Evolutionary conservation across 2,113 vertebrate genomes (phyloP).

Genomic region (Dromaius novaehollandiae): DNA sequence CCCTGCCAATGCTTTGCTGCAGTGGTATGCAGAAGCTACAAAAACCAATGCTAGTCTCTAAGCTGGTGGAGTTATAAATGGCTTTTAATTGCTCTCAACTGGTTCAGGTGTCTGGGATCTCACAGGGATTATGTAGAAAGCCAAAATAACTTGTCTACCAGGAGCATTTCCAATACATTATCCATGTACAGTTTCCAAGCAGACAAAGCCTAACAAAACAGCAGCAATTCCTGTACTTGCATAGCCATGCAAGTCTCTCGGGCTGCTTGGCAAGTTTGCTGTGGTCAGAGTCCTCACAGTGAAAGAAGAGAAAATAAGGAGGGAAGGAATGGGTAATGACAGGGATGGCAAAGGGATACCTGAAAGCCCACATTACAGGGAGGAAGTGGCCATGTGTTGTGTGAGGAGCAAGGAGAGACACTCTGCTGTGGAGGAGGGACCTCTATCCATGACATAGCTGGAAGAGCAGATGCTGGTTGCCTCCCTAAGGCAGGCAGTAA

Average conservation of each 20-base stretch:
- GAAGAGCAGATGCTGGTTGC: neutral
- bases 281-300: neutral
- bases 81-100: neutral
- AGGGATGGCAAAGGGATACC: neutral
- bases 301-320: neutral
- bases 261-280: neutral
- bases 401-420: neutral
- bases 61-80: neutral
- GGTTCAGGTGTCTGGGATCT: neutral
- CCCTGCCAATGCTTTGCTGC: neutral
- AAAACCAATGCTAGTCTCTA: neutral
- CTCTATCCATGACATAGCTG: neutral
- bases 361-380: neutral
- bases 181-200: neutral
- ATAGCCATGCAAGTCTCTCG: neutral
- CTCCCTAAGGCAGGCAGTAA: slow-evolving; percentile 21
- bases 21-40: neutral
- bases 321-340: neutral
- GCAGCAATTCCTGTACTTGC: neutral
- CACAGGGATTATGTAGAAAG: neutral
- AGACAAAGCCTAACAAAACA: neutral
- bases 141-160: neutral
- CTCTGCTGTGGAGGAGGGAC: neutral
- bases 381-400: neutral
- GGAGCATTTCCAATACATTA: neutral